These are phyloP conservation scores for Beroe forskalii DNA, from an alignment of 37 sponge, comb jelly and placozoan genomes.

Conservation along the genomic window DNA sequence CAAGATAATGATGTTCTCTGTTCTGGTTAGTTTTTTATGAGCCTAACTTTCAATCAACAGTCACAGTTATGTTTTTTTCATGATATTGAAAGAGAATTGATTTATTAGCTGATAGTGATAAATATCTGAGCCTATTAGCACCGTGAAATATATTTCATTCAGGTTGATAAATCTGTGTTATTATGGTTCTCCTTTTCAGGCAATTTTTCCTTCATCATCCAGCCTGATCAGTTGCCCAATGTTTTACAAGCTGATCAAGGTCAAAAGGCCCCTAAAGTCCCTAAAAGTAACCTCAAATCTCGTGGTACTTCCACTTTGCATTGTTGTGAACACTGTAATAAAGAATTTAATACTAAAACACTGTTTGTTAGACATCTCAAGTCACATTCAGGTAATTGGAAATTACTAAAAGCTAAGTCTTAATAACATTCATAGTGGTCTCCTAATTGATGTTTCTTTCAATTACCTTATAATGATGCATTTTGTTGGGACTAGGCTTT, in stretches of 20 bases:
- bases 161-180: not conserved
- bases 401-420: not conserved
- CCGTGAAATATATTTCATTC: not conserved
- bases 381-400: conserved; percentile 42
- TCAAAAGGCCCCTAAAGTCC: not conserved
- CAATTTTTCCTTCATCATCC: conserved; percentile 14
- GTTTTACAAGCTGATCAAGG: not conserved
- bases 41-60: too few species aligned
- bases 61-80: too few species aligned
- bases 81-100: too few species aligned
- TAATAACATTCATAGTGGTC: too few species aligned
- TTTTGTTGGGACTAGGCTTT: not conserved
- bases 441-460: too few species aligned
- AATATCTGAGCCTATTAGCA: not conserved
- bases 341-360: not conserved
- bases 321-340: not conserved
- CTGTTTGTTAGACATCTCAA: conserved; percentile 56
- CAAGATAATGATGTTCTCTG: conserved; percentile 19
- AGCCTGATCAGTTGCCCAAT: not conserved
- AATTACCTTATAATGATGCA: too few species aligned
- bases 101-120: too few species aligned
- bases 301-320: conserved; percentile 49
- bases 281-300: not conserved
- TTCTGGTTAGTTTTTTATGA: conserved; percentile 4
- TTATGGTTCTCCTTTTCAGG: conserved; percentile 43